Evolutionary conservation across 2,888 invertebrate genomes (phyloP), one percentile per base, ranked within the genome.

Genomic region (Ptycholaimellus sp.): DNA sequence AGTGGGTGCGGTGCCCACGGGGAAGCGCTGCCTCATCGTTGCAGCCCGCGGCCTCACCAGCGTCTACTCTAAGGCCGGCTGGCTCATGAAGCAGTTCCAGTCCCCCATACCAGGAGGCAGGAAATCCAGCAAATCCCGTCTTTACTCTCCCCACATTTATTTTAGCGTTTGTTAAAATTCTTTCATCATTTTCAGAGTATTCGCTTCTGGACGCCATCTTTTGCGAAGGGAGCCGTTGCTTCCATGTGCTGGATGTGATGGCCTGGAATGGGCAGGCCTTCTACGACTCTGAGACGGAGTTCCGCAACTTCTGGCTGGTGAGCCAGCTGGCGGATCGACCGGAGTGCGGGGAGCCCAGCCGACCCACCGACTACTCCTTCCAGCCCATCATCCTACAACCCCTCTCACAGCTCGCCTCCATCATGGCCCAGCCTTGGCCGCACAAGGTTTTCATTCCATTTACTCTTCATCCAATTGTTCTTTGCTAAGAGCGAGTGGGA

Each of bases 161-260:
- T n/a, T n/a, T n/a, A n/a, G n/a, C n/a, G n/a, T n/a, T n/a, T n/a
- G n/a, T n/a, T n/a, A n/a, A n/a, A n/a, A n/a, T n/a, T n/a, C n/a
- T n/a, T n/a, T n/a, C n/a, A n/a, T n/a, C n/a, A n/a, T n/a, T 44
- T 46, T 28, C 43, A 53, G 66, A 62, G 35, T 67, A 67, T 44
- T 72, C 73, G 34, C 68, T 83, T 22, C 56, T 90, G 11, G 87
- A 90, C 58, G 77, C 82, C 53, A 69, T 90, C 42, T 79, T 70
- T 62, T 63, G 68, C 39, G 67, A 69, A 37, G 51, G 59, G 1
- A 57, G 60, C 6, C 68, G 70, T 37, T 71, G 67, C 3, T 72
- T 74, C 59, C 80, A 72, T 60, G 68, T 81, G 1, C 58, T 87
- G 37, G 87, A 90, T 59, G 66, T 80, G 2, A 60, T 82, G 46